Base-by-base conservation (phyloP, 2,888 invertebrate genomes). In the Agrotis clavis region DNA sequence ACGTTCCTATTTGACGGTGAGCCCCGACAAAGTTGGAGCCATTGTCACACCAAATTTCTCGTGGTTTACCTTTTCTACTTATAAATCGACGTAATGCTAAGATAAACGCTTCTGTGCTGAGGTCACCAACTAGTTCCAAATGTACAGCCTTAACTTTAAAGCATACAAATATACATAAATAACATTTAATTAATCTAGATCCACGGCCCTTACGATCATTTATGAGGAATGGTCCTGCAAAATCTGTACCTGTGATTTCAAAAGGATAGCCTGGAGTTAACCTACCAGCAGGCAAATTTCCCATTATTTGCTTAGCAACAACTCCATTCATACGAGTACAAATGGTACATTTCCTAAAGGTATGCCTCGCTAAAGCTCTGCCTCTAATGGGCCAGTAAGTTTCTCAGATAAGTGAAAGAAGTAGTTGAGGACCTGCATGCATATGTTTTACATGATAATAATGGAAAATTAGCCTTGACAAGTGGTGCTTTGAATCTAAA, bases 21-120 rank as follows among this genome's bases (percentile, higher is more conserved):
- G 25, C 56, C 18, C 25, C 53, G 56, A 56, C 56, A 56, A 56
- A 56, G 56, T 56, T 56, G 56, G 25, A 56, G 18, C 25, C 25
- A 11, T 56, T 25, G 9, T 30, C 56, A 4, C 25, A 56, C 25
- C 56, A 56, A 30, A 56, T 30, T 30, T 30, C 30, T 30, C 30
- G 30, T 30, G 30, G 30, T 30, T 30, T 30, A 30, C 30, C 30
- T 6, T 30, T 30, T 30, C 30, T 30, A 5, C 30, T 30, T 30
- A 30, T 30, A 30, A 30, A 30, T 6, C 53, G 21, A 53, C 21
- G 21, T 21, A 53, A 53, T 53, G 53, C 51, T 53, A 53, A 5
- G 7, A 53, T 53, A 19, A 53, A 53, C 1, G 19, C 51, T 13
- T 53, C 51, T 53, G 51, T 53, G 14, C 19, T 53, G 14, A 53